Conservation (phyloP, 2,113 vertebrate species). For the Oostethus manadensis region DNA sequence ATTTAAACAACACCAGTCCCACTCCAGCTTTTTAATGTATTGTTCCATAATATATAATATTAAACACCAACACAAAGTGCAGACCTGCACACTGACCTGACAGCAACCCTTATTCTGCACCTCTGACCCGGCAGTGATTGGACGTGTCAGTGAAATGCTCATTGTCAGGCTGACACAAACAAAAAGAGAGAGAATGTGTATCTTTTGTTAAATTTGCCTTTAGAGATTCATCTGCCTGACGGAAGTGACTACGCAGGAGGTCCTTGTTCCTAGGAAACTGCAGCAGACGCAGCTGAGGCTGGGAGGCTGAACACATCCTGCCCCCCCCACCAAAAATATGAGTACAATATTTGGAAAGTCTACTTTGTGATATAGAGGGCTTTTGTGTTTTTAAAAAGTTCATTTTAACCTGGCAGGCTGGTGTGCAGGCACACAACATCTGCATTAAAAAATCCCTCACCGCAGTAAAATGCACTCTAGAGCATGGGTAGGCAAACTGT, state of each 20-base stretch:
- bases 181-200: neutral
- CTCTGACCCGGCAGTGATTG: neutral
- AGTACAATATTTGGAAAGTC: too few relatives aligned
- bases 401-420: too few relatives aligned
- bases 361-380: too few relatives aligned
- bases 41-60: neutral
- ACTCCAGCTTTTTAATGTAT: neutral
- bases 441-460: too few relatives aligned
- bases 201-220: conserved; percentile 1
- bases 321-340: too few relatives aligned
- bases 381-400: too few relatives aligned
- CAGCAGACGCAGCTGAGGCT: conserved; percentile 18
- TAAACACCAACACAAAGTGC: neutral
- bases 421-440: too few relatives aligned
- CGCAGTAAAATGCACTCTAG: too few relatives aligned
- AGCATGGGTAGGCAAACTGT: too few relatives aligned
- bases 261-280: conserved; percentile 32
- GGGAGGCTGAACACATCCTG: neutral
- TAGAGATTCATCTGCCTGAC: conserved; percentile 12
- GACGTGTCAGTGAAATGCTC: neutral
- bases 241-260: conserved; percentile 20
- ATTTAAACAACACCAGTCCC: neutral
- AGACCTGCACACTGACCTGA: neutral
- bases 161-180: neutral
- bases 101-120: neutral